Percentiles rank a stretch among this genome's conserved stretches.
Conservation (phyloP, 1,140 invertebrate species). For the Calliopsis andreniformis region DNA sequence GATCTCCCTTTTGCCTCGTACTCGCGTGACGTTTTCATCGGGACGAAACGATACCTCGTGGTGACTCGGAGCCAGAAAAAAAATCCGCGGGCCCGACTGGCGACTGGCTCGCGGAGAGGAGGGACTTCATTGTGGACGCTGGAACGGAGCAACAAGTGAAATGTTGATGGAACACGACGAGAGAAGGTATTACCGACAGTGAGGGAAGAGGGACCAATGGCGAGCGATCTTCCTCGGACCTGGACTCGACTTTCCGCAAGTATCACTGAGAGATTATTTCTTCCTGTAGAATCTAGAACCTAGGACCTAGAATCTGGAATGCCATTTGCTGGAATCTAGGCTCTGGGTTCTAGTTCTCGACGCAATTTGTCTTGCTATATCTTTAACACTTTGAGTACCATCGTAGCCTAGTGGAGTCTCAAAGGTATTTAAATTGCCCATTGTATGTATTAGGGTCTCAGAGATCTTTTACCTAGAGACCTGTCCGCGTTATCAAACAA, state of each 20-base stretch:
- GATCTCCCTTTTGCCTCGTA: background rate
- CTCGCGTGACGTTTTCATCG: constrained; percentile 28
- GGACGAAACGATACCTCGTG: constrained; percentile 36
- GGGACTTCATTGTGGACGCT: constrained; percentile 42
- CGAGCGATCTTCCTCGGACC: constrained; percentile 36
- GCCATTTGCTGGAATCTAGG: too few species aligned
- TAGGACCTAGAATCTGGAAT: too few species aligned
- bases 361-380: too few species aligned
- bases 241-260: background rate
- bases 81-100: constrained; percentile 14
- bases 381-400: too few species aligned
- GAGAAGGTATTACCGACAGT: constrained; percentile 24
- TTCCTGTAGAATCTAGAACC: too few species aligned
- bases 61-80: constrained; percentile 9
- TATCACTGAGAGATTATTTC: background rate
- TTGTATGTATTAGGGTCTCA: too few species aligned
- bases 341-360: too few species aligned
- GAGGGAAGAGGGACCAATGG: constrained; percentile 52
- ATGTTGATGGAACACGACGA: constrained; percentile 33
- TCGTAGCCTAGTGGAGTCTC: too few species aligned
- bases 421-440: too few species aligned
- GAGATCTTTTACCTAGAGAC: too few species aligned
- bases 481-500: too few species aligned
- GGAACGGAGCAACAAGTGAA: constrained; percentile 47
- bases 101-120: too few species aligned